Base-by-base conservation (phyloP, 2,888 invertebrate genomes). In the Cacoxenus indagator region DNA sequence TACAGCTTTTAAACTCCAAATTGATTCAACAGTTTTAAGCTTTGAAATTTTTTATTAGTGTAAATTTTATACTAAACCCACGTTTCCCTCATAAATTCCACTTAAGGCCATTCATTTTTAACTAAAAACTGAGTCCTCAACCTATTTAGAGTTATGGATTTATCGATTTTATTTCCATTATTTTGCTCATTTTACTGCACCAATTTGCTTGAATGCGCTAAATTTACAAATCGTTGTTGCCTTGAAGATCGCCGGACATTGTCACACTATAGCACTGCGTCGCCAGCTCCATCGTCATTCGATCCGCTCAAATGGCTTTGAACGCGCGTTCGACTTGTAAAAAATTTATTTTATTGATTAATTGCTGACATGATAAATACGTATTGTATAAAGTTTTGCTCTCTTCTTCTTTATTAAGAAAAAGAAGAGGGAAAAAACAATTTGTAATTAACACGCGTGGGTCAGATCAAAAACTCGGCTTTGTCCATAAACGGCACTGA, bases 371-470 rank as follows among this genome's bases (percentile, higher is more conserved):
- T 79, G 83, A 81, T 76, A 83, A 81, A 83, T 80, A 79, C 75
- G 73, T 71, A 79, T 74, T 73, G 72, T 71, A 82, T 79, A 80
- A 37, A 37, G 8, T 8, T 31, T 4, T 37, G 22, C 0, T 51
- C 22, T 51, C 22, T 51, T 51, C 22, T 14, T 51, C n/a, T 19
- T n/a, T 22, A 22, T 19, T 22, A 46, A 22, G 22, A 27, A 51
- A 70, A 73, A 77, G 70, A 82, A 80, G 78, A n/a, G n/a, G n/a
- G n/a, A 82, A 73, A 76, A 75, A 81, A 82, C 82, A 76, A 83
- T 81, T 81, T 83, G 82, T 83, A 83, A 82, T 83, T 83, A 77
- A 76, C 78, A 78, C 80, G 82, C 82, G 80, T 81, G 80, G 80
- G 80, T 73, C 68, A 69, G 61, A 68, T 73, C 24, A 61, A 37